Evolutionary conservation across 2,113 vertebrate species (phyloP).

Genomic region (Hydrochoerus hydrochaeris): DNA sequence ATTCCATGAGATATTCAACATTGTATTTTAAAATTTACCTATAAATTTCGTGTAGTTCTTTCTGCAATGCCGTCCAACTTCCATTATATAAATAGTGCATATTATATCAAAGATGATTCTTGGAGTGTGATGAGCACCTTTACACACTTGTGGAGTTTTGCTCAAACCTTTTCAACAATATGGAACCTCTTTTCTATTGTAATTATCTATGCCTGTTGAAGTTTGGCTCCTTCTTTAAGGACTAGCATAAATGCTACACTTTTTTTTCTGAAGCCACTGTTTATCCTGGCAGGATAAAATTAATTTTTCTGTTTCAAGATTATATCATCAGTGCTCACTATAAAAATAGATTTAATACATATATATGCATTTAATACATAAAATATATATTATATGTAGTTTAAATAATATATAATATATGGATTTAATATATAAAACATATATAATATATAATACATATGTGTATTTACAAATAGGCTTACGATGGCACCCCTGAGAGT

Average conservation of each 20-base stretch:
- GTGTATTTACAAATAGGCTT: background rate
- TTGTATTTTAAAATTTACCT: background rate
- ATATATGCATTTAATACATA: no score
- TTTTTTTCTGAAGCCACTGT: background rate
- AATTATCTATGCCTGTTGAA: background rate
- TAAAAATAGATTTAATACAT: background rate
- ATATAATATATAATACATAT: background rate
- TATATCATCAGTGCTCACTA: background rate
- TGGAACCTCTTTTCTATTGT: background rate
- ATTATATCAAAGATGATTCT: background rate
- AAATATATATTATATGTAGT: no score
- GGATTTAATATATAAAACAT: no score
- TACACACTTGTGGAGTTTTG: background rate
- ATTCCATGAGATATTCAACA: background rate
- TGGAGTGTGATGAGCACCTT: background rate
- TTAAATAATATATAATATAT: no score
- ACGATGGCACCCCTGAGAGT: background rate
- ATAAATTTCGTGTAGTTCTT: background rate
- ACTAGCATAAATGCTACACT: background rate
- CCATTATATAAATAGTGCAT: background rate
- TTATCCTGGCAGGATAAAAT: background rate
- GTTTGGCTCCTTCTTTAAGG: conserved; percentile 31
- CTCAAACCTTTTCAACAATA: background rate
- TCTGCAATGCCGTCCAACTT: background rate
- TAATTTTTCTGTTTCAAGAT: background rate